Evolutionary conservation across 1,140 invertebrate genomes (phyloP).

Genomic region (Papilio glaucus): DNA sequence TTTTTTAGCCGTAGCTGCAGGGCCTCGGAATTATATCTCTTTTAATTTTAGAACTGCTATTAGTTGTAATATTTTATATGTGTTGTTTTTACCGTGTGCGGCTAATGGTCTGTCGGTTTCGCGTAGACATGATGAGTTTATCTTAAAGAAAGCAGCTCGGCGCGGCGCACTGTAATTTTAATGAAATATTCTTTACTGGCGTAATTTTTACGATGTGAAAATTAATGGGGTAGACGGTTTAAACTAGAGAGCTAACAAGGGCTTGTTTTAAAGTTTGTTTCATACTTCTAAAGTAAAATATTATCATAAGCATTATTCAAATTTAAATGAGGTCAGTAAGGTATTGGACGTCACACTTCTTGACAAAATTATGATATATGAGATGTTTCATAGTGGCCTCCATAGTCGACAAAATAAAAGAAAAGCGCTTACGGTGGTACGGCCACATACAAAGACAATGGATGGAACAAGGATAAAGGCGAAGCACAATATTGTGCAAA

Average conservation of each 20-base stretch:
- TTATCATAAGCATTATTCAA: background rate
- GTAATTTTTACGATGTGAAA: conserved; percentile 29
- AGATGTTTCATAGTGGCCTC: too few relatives aligned
- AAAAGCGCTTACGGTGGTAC: too few relatives aligned
- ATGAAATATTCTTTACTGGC: conserved; percentile 19
- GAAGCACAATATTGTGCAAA: too few relatives aligned
- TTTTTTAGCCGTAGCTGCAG: conserved; percentile 22
- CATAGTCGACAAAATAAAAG: too few relatives aligned
- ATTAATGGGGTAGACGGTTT: conserved; percentile 13
- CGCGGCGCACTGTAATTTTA: conserved; percentile 25
- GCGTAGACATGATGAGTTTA: conserved; percentile 31
- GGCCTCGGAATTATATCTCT: conserved; percentile 20
- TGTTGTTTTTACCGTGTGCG: conserved; percentile 24
- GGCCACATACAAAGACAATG: too few relatives aligned
- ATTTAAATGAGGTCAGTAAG: too few relatives aligned
- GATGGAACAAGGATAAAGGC: too few relatives aligned
- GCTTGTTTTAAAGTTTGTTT: background rate
- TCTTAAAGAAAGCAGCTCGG: background rate
- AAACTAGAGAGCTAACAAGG: conserved; percentile 31
- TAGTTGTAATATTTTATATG: conserved; percentile 34
- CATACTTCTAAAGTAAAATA: background rate
- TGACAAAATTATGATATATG: too few relatives aligned
- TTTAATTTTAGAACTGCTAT: conserved; percentile 27
- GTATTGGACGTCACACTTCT: too few relatives aligned
- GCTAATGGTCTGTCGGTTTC: conserved; percentile 27